A percentile compares a stretch with the other conserved stretches of the same genome.
Conservation (phyloP, 2,113 vertebrate species). For the Dermatemys mawii region DNA sequence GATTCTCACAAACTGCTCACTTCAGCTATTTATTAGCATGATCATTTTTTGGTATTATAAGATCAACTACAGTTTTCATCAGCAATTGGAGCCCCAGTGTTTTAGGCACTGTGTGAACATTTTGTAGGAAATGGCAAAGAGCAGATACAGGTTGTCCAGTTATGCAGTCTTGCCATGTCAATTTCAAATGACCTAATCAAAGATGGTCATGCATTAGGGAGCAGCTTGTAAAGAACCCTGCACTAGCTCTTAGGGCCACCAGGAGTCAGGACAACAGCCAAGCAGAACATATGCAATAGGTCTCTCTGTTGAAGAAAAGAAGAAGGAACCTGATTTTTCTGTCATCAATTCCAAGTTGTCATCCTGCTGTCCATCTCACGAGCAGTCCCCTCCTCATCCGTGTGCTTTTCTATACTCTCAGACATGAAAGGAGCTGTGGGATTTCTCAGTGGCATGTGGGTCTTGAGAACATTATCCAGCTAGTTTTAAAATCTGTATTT, state of each 20-base stretch:
- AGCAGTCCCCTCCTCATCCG: background rate
- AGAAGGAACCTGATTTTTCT: background rate
- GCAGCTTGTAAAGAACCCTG: background rate
- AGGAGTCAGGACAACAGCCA: background rate
- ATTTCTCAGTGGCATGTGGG: background rate
- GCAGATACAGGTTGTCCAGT: background rate
- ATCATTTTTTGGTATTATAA: background rate
- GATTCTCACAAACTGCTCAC: background rate
- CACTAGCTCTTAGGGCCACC: background rate
- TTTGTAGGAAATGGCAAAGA: background rate
- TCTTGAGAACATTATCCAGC: background rate
- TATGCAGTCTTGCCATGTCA: background rate
- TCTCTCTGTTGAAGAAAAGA: background rate
- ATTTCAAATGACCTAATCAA: background rate
- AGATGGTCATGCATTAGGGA: background rate
- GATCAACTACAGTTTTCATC: background rate
- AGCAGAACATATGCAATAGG: background rate
- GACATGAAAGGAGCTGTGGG: background rate
- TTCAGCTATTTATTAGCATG: background rate
- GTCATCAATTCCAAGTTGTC: background rate
- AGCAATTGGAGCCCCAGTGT: background rate
- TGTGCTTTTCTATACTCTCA: background rate
- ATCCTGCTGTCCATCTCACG: background rate
- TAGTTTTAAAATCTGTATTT: background rate
- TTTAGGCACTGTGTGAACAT: background rate